Evolutionary conservation across 2,113 vertebrate species (phyloP).

Genomic region (Mastomys natalensis): DNA sequence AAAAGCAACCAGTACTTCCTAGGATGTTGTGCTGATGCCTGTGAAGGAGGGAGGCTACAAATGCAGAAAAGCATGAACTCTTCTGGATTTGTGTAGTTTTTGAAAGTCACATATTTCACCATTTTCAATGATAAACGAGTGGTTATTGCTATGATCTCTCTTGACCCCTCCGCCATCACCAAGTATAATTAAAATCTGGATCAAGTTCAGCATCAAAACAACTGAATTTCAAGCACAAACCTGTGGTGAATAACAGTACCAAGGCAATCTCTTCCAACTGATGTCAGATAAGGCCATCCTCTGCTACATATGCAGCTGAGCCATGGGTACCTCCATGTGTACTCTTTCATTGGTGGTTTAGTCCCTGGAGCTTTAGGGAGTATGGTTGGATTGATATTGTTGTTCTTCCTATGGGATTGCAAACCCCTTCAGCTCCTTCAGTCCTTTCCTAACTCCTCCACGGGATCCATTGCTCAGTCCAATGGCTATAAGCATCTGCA

Average conservation of each 20-base stretch:
- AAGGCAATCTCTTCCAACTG: no score
- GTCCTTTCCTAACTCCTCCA: no score
- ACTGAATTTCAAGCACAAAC: background rate
- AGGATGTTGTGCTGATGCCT: background rate
- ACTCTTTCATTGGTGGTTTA: no score
- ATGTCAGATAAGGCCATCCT: no score
- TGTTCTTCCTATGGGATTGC: no score
- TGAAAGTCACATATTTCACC: background rate
- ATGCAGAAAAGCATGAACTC: background rate
- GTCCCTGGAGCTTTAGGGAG: no score
- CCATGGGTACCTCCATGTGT: no score
- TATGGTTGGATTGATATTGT: no score
- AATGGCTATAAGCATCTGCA: no score
- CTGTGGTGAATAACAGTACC: background rate
- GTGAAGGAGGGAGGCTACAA: background rate
- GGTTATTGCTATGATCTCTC: background rate
- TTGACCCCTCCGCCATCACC: background rate
- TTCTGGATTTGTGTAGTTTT: background rate
- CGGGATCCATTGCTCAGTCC: no score
- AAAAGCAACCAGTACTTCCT: background rate
- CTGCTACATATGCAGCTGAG: no score
- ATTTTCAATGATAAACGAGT: background rate
- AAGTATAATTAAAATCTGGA: background rate
- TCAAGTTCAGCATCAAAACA: background rate
- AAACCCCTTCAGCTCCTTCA: no score